phyloP scores from a whole-genome alignment of 2,113 vertebrate genomes.

The Butorides virescens region DNA sequence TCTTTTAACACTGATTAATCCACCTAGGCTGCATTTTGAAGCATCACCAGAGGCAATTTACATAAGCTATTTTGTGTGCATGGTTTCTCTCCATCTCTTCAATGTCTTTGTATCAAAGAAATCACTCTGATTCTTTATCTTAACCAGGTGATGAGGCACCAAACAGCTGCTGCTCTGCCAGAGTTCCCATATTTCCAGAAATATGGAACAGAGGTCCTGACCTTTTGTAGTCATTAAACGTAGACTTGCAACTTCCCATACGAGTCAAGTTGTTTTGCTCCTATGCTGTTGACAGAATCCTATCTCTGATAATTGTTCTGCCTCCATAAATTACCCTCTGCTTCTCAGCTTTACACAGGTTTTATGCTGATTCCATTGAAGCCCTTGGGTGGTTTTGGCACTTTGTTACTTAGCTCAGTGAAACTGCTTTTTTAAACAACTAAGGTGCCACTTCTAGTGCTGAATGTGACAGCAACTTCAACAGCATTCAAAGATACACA shows the following conservation, averaged over 20 bases:
- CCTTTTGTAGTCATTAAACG: not conserved
- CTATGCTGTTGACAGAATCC: not conserved
- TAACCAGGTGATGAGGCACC: not conserved
- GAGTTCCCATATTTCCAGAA: not conserved
- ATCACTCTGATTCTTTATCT: not conserved
- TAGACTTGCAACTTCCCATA: not conserved
- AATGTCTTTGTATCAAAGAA: constrained; percentile 2
- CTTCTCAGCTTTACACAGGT: not conserved
- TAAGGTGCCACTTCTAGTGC: not conserved
- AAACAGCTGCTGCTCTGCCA: not conserved
- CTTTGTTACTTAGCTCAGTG: not conserved
- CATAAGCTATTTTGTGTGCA: not conserved
- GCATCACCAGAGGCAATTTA: constrained; percentile 15
- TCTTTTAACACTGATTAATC: constrained; percentile 32
- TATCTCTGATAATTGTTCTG: not conserved
- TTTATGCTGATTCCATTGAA: constrained; percentile 5
- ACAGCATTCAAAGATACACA: not conserved
- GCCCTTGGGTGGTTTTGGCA: not conserved
- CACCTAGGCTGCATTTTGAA: constrained; percentile 7
- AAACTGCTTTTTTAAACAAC: not conserved
- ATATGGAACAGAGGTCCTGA: not conserved
- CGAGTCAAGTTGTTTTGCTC: not conserved
- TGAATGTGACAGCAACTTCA: not conserved
- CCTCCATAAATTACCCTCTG: constrained; percentile 1
- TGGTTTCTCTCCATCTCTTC: constrained; percentile 12